A percentile compares a stretch with the other conserved stretches of the same genome.
Evolutionary conservation across 2,888 invertebrate genomes (phyloP).

Genomic region (Limnephilus auricula): DNA sequence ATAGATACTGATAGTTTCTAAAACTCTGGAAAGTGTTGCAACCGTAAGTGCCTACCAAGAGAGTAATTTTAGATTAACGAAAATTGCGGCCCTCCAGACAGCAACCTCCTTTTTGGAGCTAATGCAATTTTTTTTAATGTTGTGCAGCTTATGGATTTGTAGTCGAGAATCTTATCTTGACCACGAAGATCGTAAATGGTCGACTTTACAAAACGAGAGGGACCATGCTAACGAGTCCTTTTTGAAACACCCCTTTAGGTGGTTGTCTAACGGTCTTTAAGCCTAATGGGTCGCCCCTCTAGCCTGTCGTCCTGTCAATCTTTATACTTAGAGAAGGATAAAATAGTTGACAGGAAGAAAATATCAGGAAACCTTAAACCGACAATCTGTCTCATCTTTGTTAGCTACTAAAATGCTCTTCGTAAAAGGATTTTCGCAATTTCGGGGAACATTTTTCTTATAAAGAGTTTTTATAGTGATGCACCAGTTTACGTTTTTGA

Average conservation of each 20-base stretch:
- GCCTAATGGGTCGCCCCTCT: background rate
- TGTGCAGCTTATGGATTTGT: too few species aligned
- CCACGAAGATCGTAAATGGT: too few species aligned
- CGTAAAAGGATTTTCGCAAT: background rate
- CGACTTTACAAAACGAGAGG: background rate
- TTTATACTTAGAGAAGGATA: background rate
- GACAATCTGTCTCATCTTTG: background rate
- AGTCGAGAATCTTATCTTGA: too few species aligned
- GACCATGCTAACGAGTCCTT: background rate
- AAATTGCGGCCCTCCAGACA: too few species aligned
- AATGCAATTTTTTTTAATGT: too few species aligned
- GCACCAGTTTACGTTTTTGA: too few species aligned
- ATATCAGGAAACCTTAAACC: background rate
- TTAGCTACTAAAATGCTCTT: background rate
- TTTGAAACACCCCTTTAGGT: background rate
- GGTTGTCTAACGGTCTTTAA: background rate
- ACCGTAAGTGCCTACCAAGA: too few species aligned
- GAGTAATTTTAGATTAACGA: too few species aligned
- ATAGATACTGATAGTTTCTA: too few species aligned
- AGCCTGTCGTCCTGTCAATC: background rate
- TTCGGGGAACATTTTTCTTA: background rate
- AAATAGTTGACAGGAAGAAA: conserved; percentile 2
- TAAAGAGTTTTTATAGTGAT: background rate
- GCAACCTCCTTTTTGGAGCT: too few species aligned
- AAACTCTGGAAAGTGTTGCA: too few species aligned